Base-by-base conservation (phyloP, 2,888 invertebrate species). In the Leucophora obtusa region DNA sequence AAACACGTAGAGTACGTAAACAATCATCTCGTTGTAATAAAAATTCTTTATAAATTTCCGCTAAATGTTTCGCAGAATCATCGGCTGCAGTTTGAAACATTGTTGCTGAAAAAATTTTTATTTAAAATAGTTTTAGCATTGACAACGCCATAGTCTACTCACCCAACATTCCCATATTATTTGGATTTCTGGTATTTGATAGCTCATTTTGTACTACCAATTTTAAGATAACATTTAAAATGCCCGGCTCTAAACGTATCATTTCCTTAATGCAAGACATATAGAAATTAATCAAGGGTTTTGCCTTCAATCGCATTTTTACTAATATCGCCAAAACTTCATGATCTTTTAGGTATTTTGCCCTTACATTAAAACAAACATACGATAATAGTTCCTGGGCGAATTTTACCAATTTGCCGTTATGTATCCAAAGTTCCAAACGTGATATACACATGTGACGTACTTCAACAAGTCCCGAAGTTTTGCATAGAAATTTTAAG, bases 181-280 rank as follows among this genome's bases (percentile, higher is more conserved):
- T 98, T 0, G 97, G 96, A 91, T 98, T 97, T 77, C 98, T 93
- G 33, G 95, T 94, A 87, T 95, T 95, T 0, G 98, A 97, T 83
- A 98, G 91, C 91, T 98, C 98, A 91, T 98, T 98, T 92, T 97
- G 97, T 75, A 98, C 95, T 0, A 97, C 97, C 87, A 96, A 96
- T 84, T 97, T 97, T 84, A 98, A 91, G 80, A 97, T 93, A 38
- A 96, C 94, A 77, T 94, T 93, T 69, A 98, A 91, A 87, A 98
- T 96, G 24, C 96, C 96, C 0, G 95, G 94, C 87, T 96, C 96
- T 66, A 96, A 93, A 14, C 93, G 93, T 53, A 98, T 94, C 92
- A 98, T 93, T 90, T 98, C 98, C 86, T 97, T 96, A 65, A 98
- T 93, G 84, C 97, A 97, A 53, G 94, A 93, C 87, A 97, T 93